Base-by-base conservation (phyloP, 2,797 vertebrate species). In the Cuniculus paca region DNA sequence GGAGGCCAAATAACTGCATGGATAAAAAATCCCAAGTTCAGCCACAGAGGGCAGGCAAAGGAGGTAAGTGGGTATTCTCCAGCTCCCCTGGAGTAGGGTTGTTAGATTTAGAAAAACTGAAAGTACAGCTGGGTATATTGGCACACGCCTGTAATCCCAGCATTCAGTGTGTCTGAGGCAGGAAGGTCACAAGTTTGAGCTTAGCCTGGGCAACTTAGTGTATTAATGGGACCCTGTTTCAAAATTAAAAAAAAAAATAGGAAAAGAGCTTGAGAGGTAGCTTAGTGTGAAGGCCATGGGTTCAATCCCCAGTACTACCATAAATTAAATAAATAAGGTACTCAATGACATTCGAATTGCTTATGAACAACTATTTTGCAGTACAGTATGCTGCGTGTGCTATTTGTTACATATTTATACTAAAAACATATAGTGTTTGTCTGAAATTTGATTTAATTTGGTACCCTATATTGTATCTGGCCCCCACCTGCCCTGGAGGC, bases 381-480 rank as follows among this genome's bases (percentile, higher is more conserved):
- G 28, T 68, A 52, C 39, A 39, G 58, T 58, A 50, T 50, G 17
- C 39, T 34, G 9, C 31, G 24, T 81, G 70, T 11, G 75, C n/a
- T 90, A 54, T 80, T 61, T 79, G 52, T 6, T 50, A 50, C 5
- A 50, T 92, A 70, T 34, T 81, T 85, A 42, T 75, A 63, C 77
- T 82, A 70, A 45, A 84, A 50, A 94, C 45, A 48, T 58, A 52
- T 52, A 52, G 39, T 61, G 14, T 68, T 79, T 78, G 34, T 58
- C 45, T 90, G 54, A 90, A 93, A 91, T 97, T 88, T 82, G 95
- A 83, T 60, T 22, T 54, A 79, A 88, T 28, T 42, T 24, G 8
- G 74, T n/a, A 86, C 61, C 52, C 6, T 91, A 2, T n/a, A 58
- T 93, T 95, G 93, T 65, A 65, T 88, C 42, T 72, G 24, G 12